phyloP scores from a whole-genome alignment of 2,113 vertebrate species.

The Eulemur rufifrons region DNA sequence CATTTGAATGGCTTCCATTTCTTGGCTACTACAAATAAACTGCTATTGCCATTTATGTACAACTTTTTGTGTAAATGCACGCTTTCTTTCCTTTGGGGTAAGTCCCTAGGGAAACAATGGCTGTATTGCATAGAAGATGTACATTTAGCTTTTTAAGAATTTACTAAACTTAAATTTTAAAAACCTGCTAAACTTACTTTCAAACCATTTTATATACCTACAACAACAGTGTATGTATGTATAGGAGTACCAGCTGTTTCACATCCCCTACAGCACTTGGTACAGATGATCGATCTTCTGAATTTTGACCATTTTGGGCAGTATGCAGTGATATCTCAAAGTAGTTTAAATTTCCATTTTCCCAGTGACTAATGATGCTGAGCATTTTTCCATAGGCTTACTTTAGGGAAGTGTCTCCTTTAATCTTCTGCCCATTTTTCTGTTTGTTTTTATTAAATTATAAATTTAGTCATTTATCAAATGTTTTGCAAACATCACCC shows the following conservation, averaged over 20 bases:
- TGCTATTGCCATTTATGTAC: not conserved
- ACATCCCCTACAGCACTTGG: not conserved
- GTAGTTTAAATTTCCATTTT: not conserved
- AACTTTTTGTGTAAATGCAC: not conserved
- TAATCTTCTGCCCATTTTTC: not conserved
- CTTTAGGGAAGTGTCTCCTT: not conserved
- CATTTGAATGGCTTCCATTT: not conserved
- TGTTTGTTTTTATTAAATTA: not conserved
- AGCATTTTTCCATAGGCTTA: not conserved
- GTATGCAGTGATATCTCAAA: not conserved
- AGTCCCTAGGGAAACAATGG: not conserved
- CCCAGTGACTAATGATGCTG: not conserved
- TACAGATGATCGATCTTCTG: not conserved
- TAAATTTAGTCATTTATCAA: not conserved
- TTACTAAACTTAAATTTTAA: not conserved
- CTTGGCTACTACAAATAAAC: not conserved
- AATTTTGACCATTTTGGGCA: not conserved
- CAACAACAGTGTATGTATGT: not conserved
- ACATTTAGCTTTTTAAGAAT: not conserved
- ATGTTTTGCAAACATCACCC: not conserved
- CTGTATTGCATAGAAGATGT: not conserved
- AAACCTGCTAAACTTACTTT: not conserved
- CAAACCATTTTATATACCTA: not conserved
- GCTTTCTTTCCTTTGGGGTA: not conserved
- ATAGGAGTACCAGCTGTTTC: not conserved